phyloP scores from a whole-genome alignment of 2,113 vertebrate genomes.

The Leucopsar rothschildi region DNA sequence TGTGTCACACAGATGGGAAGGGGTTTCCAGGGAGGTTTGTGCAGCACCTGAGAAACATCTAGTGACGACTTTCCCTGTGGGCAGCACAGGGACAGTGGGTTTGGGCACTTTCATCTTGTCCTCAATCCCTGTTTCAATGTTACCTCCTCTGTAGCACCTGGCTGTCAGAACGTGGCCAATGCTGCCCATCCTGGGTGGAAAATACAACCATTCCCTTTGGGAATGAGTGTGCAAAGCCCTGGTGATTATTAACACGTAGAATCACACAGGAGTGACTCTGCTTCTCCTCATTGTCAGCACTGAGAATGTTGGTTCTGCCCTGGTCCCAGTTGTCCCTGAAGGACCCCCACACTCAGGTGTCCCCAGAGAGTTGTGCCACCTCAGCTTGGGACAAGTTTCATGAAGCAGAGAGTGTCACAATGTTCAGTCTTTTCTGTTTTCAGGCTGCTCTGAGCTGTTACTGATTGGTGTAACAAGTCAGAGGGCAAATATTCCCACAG shows the following conservation, averaged over 20 bases:
- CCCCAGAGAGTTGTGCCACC: neutral
- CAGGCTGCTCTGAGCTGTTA: neutral
- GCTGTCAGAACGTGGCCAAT: neutral
- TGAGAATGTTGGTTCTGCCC: neutral
- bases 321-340: neutral
- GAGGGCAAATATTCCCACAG: neutral
- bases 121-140: neutral
- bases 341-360: neutral
- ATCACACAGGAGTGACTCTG: neutral
- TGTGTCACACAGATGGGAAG: neutral
- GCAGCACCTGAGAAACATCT: neutral
- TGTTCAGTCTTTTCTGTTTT: neutral
- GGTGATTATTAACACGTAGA: accelerated
- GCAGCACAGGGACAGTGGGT: neutral
- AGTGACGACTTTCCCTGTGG: neutral
- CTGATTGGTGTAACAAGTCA: neutral
- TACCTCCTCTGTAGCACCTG: neutral
- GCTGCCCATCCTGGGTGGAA: neutral
- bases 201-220: neutral
- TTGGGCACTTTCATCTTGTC: neutral
- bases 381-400: neutral
- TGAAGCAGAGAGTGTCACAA: neutral
- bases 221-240: neutral
- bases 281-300: accelerated
- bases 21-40: neutral